Evolutionary conservation across 2,888 invertebrate genomes (phyloP), one percentile per base, ranked within the genome.

Genomic region (Epiblema foenella): DNA sequence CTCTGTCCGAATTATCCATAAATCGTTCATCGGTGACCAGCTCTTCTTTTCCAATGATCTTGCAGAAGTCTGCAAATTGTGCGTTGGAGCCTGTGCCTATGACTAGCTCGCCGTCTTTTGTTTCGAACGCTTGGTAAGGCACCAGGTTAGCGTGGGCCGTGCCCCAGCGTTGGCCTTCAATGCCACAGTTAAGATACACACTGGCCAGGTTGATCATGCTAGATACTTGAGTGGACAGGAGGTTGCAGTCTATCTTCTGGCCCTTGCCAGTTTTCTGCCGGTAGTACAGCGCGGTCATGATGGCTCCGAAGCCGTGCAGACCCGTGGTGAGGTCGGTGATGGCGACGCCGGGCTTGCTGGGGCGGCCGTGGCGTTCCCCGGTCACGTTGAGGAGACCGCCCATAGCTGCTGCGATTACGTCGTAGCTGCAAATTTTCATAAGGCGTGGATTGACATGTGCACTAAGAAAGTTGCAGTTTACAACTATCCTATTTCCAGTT

Each of bases 71-170:
- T 33, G 85, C 84, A 86, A 98, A 98, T 82, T 98, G 98, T 0
- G 93, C 89, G 84, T 99, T 96, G 59, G 97, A 98, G 1, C 98
- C 98, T 2, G 97, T 95, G 0, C 98, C 98, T 4, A 99, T 93
- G 0, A 99, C 97, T 68, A 98, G 94, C 81, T 96, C 96, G 0
- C 97, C 97, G 85, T 98, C 96, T 82, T 94, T 94, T 0, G 98
- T 97, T 81, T 95, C 94, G 82, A 99, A 99, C 3, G 97, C 95
- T 93, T 99, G 96, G 83, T 99, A 99, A 0, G 99, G 99, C 0
- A 99, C 99, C 73, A 99, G 96, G 83, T 97, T 98, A 73, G 96
- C 97, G 86, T 99, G 99, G 0, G 97, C 97, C 0, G 98, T 98
- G n/a, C 99, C 99, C 95, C 96, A 97, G 64, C 97, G 94, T 71